Percentiles rank a stretch among this genome's conserved stretches.
Conservation (phyloP, 2,888 invertebrate genomes). For the Sinhomidia bicolor region DNA sequence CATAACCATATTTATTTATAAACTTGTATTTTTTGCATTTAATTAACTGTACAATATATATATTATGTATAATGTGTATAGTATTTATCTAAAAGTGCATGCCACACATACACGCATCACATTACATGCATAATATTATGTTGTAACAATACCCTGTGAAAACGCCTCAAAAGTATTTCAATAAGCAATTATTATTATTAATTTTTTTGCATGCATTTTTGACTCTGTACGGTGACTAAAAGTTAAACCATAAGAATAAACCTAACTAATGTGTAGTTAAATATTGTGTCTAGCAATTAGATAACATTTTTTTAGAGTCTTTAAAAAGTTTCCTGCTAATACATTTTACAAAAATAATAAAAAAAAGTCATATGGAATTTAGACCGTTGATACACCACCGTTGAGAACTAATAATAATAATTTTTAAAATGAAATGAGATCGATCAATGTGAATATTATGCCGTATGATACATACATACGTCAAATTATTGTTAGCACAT, state of each 20-base stretch:
- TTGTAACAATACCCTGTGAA: conserved; percentile 66
- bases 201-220: conserved; percentile 22
- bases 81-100: neutral
- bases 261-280: neutral
- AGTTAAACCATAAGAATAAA: neutral
- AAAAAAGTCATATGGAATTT: conserved; percentile 2
- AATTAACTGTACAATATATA: neutral
- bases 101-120: too few species aligned
- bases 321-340: neutral
- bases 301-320: neutral
- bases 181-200: neutral
- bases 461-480: too few species aligned
- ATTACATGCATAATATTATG: conserved; percentile 20
- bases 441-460: too few species aligned
- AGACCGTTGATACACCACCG: neutral
- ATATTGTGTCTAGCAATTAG: conserved; percentile 18
- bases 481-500: neutral
- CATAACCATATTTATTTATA: conserved; percentile 3
- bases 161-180: conserved; percentile 47
- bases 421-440: too few species aligned
- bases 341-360: neutral
- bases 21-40: conserved; percentile 38
- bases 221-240: neutral
- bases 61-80: conserved; percentile 1
- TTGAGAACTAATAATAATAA: too few species aligned